Evolutionary conservation across 2,888 invertebrate species (phyloP), one percentile per base, ranked within the genome.

Genomic region (Thera britannica): DNA sequence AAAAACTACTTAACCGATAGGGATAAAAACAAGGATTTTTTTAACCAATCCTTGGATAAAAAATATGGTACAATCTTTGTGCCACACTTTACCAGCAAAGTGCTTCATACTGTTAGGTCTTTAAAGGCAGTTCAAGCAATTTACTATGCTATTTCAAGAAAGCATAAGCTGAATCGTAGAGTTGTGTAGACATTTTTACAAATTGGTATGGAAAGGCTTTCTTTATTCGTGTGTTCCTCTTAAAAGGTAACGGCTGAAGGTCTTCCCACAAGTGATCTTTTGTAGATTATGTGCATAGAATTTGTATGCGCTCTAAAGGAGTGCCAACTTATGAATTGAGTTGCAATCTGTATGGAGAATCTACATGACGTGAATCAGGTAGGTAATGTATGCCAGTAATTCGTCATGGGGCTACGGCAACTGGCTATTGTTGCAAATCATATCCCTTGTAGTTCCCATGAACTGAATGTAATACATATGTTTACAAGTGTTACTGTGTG

Each of bases 381-480:
- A 72, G 70, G 75, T 75, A 72, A 73, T 72, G 74, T 75, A 74
- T 76, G 77, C 74, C 75, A 77, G 69, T 69, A 69, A 85, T 89
- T 85, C 78, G 89, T 85, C 83, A 85, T 86, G 85, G 83, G 76
- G 75, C 83, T 86, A 89, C 85, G 88, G 83, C 81, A 78, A 84
- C 84, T 84, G 71, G 68, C 72, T 72, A 87, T 90, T 89, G 89
- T 89, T 82, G 74, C 58, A 76, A 75, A 77, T 74, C 68, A 74
- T 73, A 71, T 75, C 72, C 80, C 78, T 75, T 76, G 72, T 69
- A 76, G 80, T 86, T 87, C 85, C 83, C 88, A 87, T 84, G 83
- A 80, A 75, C 65, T 72, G 70, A 72, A 65, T 74, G 65, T 55
- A 63, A 62, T 23, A 65, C 68, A 65, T 65, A 71, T 67, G 65